A percentile compares a stretch with the other conserved stretches of the same genome.
Evolutionary conservation across 2,113 vertebrate species (phyloP).

Genomic region (Bettongia penicillata): DNA sequence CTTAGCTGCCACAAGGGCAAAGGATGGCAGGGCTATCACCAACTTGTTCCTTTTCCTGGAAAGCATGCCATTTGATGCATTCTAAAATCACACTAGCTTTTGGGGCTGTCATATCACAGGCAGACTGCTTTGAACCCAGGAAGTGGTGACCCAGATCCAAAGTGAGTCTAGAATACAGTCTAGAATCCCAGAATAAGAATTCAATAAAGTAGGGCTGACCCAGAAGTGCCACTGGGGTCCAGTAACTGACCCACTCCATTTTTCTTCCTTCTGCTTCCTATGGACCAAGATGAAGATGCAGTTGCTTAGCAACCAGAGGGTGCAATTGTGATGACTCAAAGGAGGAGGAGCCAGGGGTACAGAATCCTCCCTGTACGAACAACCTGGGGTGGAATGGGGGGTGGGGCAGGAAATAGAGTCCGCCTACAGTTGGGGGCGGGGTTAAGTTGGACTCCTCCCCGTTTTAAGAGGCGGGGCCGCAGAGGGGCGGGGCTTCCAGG

Average conservation of each 20-base stretch:
- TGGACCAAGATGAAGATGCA: neutral
- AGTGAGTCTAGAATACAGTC: neutral
- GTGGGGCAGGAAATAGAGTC: neutral
- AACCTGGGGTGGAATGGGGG: neutral
- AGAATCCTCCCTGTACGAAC: neutral
- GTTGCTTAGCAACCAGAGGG: conserved; percentile 1
- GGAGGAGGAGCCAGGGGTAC: neutral
- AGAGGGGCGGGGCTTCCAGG: neutral
- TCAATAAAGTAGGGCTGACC: neutral
- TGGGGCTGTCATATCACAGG: neutral
- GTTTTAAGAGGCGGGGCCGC: neutral
- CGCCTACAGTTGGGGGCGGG: neutral
- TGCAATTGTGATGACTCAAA: neutral
- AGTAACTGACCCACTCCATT: neutral
- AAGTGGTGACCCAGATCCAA: neutral
- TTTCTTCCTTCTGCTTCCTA: neutral
- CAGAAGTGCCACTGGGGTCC: neutral
- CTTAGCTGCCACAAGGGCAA: neutral
- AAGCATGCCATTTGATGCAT: neutral
- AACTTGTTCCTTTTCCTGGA: neutral
- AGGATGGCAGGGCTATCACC: neutral
- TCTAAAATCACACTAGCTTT: neutral
- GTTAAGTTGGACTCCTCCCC: neutral
- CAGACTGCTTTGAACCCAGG: neutral
- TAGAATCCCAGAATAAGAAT: neutral